A percentile compares a stretch with the other conserved stretches of the same genome.
Conservation (phyloP, 1,140 invertebrate genomes). For the Drosophila sturtevanti region DNA sequence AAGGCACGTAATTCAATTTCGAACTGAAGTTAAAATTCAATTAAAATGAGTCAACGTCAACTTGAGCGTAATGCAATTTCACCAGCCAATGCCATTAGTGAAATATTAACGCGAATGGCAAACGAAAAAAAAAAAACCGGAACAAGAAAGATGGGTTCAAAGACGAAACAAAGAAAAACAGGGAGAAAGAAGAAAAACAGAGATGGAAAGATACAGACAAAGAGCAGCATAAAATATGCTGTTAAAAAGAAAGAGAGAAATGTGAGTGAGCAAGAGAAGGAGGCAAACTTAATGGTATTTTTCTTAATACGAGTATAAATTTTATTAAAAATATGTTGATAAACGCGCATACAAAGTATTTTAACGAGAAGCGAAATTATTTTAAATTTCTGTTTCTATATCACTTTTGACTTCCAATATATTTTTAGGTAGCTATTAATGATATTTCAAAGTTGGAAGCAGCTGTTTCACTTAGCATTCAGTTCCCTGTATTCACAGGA, state of each 20-base stretch:
- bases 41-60: conserved; percentile 81
- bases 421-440: no score
- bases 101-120: conserved; percentile 75
- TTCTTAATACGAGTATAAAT: no score
- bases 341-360: no score
- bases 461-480: no score
- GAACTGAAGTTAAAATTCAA: conserved; percentile 82
- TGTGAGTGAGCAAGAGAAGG: no score
- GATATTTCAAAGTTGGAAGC: no score
- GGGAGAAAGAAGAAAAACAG: conserved; percentile 14
- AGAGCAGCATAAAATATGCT: conserved; percentile 3
- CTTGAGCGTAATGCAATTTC: conserved; percentile 81
- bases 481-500: no score
- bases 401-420: no score
- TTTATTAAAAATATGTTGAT: no score
- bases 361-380: neutral
- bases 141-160: neutral
- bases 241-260: neutral
- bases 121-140: conserved; percentile 15
- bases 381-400: neutral
- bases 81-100: conserved; percentile 78
- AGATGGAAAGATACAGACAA: neutral
- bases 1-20: conserved; percentile 78
- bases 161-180: neutral
- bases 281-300: no score